Percentiles rank a stretch among this genome's conserved stretches.
Conservation (phyloP, 1,140 invertebrate genomes). For the Oedothorax gibbosus region DNA sequence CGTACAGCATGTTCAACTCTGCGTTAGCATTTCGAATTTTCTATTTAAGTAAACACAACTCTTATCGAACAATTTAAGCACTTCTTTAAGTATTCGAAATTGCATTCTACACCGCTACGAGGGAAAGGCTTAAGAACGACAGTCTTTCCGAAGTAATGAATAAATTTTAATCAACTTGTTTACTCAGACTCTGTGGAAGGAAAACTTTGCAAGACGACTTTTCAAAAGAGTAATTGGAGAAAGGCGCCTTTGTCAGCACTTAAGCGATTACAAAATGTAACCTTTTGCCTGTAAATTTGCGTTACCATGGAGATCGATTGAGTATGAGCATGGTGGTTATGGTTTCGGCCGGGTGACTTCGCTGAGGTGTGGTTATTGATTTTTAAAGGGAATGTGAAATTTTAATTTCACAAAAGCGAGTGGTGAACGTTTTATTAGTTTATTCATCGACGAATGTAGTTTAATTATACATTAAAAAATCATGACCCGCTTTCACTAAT, state of each 20-base stretch:
- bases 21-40: too few relatives aligned
- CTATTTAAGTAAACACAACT: too few relatives aligned
- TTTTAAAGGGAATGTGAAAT: too few relatives aligned
- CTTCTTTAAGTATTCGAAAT: slow-evolving; percentile 3
- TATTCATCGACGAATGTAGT: too few relatives aligned
- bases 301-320: not conserved
- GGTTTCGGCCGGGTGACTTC: too few relatives aligned
- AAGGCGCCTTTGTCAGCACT: slow-evolving; percentile 38
- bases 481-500: too few relatives aligned
- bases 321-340: too few relatives aligned
- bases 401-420: too few relatives aligned
- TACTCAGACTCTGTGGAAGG: slow-evolving; percentile 3
- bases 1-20: too few relatives aligned
- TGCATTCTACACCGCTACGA: not conserved
- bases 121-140: not conserved
- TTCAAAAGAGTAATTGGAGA: slow-evolving; percentile 24
- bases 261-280: slow-evolving; percentile 46
- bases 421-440: too few relatives aligned
- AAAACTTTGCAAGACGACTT: slow-evolving; percentile 28
- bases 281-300: slow-evolving; percentile 11
- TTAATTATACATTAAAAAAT: too few relatives aligned
- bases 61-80: slow-evolving; percentile 7
- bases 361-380: too few relatives aligned
- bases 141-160: slow-evolving; percentile 16
- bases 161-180: slow-evolving; percentile 54